phyloP scores from a whole-genome alignment of 2,113 vertebrate genomes.

The Pyxicephalus adspersus region DNA sequence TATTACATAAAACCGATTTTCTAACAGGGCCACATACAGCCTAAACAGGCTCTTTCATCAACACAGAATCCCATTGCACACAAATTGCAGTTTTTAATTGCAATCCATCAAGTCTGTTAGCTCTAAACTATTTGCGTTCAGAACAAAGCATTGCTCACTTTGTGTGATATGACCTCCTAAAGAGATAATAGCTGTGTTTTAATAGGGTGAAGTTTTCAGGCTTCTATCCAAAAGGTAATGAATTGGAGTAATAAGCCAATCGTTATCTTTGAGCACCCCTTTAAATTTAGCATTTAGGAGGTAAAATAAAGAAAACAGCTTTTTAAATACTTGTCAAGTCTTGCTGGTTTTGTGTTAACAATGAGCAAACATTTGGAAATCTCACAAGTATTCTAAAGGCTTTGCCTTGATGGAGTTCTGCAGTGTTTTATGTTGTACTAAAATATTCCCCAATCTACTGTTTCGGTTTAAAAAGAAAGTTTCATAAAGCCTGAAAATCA shows the following conservation, averaged over 20 bases:
- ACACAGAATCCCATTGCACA: neutral
- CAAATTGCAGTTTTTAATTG: slow-evolving; percentile 14
- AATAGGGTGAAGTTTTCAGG: slow-evolving; percentile 24
- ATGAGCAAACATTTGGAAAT: neutral
- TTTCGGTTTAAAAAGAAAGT: no score
- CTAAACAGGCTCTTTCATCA: neutral
- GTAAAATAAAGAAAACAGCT: slow-evolving; percentile 24
- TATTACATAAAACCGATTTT: no score
- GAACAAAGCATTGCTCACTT: slow-evolving; percentile 12
- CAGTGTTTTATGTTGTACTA: no score
- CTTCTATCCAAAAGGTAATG: slow-evolving; percentile 36
- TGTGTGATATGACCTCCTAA: slow-evolving; percentile 39
- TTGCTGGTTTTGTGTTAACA: slow-evolving; percentile 29
- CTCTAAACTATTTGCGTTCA: slow-evolving; percentile 16
- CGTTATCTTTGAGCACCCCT: slow-evolving; percentile 29
- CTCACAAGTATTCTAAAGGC: neutral
- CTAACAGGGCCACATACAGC: no score
- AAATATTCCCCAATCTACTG: no score
- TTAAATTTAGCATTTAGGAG: slow-evolving; percentile 27
- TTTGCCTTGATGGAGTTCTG: neutral
- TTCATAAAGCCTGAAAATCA: no score
- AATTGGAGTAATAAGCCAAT: slow-evolving; percentile 30
- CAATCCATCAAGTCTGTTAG: slow-evolving; percentile 35
- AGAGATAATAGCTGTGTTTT: slow-evolving; percentile 40
- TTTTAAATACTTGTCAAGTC: slow-evolving; percentile 51